Evolutionary conservation across 2,113 vertebrate species (phyloP).

Genomic region (Sclerurus mexicanus): DNA sequence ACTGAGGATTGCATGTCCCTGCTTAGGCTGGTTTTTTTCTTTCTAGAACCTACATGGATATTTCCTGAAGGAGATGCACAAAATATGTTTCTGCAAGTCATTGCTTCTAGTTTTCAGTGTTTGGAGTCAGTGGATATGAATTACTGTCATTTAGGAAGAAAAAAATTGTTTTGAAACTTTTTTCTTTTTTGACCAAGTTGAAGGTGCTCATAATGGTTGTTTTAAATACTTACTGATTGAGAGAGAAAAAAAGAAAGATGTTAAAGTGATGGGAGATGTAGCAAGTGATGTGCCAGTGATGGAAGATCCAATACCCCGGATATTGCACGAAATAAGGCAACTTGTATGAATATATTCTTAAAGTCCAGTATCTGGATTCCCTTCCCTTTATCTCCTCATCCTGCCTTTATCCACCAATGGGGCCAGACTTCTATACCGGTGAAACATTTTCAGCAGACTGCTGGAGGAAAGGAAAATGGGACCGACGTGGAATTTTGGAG

Average conservation of each 20-base stretch:
- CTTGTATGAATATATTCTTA: neutral
- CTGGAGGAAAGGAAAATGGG: neutral
- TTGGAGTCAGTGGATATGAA: neutral
- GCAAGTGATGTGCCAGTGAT: neutral
- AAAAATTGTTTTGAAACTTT: neutral
- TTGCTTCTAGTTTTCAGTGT: neutral
- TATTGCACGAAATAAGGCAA: neutral
- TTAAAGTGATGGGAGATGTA: neutral
- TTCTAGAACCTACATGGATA: neutral
- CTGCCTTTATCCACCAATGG: neutral
- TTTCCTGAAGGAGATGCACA: neutral
- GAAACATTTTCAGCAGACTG: neutral
- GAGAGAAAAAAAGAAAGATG: neutral
- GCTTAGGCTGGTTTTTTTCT: neutral
- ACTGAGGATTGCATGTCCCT: neutral
- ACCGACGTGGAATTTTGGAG: neutral
- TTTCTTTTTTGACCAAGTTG: neutral
- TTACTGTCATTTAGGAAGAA: neutral
- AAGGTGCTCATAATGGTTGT: neutral
- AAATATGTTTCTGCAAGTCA: neutral
- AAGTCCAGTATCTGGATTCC: neutral
- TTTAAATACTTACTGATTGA: neutral
- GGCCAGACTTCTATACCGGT: neutral
- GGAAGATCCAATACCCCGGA: neutral
- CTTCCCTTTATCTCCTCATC: neutral